These are phyloP conservation scores for Typhlomys cinereus DNA, from an alignment of 2,113 vertebrate species.

Conservation along the genomic window DNA sequence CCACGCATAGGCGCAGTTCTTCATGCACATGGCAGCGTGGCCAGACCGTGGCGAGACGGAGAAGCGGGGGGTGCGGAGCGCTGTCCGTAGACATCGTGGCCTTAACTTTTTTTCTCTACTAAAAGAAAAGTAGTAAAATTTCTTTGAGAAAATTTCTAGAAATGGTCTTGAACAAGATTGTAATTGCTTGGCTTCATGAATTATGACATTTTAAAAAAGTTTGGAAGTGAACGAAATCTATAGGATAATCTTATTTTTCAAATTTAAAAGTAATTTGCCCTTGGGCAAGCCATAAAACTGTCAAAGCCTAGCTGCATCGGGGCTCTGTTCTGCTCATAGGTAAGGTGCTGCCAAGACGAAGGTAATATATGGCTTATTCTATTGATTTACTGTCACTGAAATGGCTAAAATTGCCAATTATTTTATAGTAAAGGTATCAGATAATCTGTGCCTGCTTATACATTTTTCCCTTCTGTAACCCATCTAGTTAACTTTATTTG, in stretches of 20 bases:
- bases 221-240: conserved; percentile 18
- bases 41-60: not conserved
- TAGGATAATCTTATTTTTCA: conserved; percentile 8
- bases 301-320: not conserved
- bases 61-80: not conserved
- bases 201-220: not conserved
- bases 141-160: conserved; percentile 29
- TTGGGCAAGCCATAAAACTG: not conserved
- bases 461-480: not conserved
- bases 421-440: conserved; percentile 21
- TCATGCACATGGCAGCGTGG: not conserved
- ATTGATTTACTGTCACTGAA: conserved; percentile 18
- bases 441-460: not conserved
- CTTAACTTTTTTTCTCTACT: conserved; percentile 1
- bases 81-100: not conserved
- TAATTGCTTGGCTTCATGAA: not conserved
- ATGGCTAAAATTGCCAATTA: conserved; percentile 17
- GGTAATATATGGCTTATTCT: not conserved
- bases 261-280: conserved; percentile 41
- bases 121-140: not conserved
- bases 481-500: conserved; percentile 33
- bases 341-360: not conserved
- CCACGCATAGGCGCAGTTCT: not conserved
- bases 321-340: not conserved
- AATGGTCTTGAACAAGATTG: not conserved